Evolutionary conservation across 92 coral and sea anemone genomes (phyloP).

Genomic region (Scolanthus callimorphus): DNA sequence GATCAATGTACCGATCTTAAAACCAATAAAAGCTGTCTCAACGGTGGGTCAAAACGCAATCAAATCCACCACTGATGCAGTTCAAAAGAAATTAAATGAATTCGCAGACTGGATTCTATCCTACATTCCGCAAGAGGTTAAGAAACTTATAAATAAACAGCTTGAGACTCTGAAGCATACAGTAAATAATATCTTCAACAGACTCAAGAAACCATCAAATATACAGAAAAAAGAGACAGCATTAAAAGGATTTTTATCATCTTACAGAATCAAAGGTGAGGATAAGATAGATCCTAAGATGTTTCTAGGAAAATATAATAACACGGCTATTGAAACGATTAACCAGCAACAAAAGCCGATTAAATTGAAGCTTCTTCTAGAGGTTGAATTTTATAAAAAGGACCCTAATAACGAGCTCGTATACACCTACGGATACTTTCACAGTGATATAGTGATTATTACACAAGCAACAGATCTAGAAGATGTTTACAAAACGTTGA

Average conservation of each 20-base stretch:
- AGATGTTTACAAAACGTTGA: constrained; percentile 1
- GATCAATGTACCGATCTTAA: no score
- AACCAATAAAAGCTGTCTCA: no score
- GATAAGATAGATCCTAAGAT: neutral
- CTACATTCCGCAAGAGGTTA: neutral
- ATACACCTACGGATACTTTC: neutral
- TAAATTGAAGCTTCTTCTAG: neutral
- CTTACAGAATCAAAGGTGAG: neutral
- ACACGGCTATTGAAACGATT: neutral
- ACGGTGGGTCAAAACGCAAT: neutral
- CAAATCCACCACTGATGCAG: neutral
- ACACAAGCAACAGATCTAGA: constrained; percentile 3
- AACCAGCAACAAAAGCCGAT: constrained; percentile 1
- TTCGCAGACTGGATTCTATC: constrained; percentile 2
- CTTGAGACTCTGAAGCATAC: neutral
- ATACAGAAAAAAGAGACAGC: neutral
- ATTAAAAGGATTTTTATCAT: neutral
- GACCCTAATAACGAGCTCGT: neutral
- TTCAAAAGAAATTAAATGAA: constrained; percentile 2
- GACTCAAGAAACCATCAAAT: neutral
- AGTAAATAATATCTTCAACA: neutral
- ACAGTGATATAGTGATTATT: neutral
- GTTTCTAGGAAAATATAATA: neutral
- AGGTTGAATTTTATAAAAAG: constrained; percentile 4
- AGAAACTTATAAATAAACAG: neutral